These are phyloP conservation scores for Plusia festucae DNA, from an alignment of 2,888 invertebrate genomes.

Conservation along the genomic window DNA sequence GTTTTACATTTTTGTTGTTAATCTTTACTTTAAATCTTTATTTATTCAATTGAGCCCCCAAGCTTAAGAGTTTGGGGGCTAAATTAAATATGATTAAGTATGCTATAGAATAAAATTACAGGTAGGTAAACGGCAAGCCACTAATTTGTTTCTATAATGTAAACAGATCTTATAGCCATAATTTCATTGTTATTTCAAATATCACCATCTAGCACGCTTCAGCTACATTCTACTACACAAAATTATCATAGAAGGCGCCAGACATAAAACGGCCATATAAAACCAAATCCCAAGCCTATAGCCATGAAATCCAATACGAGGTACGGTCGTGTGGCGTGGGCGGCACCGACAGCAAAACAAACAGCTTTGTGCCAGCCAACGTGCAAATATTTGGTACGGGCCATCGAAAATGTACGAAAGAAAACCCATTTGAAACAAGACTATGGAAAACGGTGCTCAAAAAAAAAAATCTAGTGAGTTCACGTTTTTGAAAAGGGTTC, in stretches of 20 bases:
- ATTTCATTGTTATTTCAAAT: not conserved
- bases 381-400: constrained; percentile 48
- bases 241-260: not conserved
- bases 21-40: too few species aligned
- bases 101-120: too few species aligned
- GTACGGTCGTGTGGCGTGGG: constrained; percentile 40
- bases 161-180: too few species aligned
- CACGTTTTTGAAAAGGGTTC: too few species aligned
- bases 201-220: not conserved
- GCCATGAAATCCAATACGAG: constrained; percentile 43
- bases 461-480: too few species aligned
- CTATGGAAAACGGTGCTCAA: too few species aligned
- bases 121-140: too few species aligned
- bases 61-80: too few species aligned
- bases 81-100: too few species aligned
- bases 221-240: not conserved
- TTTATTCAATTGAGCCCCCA: too few species aligned
- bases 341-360: constrained; percentile 42
- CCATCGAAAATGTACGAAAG: constrained; percentile 20
- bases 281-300: constrained; percentile 27
- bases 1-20: too few species aligned
- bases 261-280: not conserved
- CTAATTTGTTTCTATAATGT: too few species aligned
- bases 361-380: constrained; percentile 30
- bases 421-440: constrained; percentile 9